Evolutionary conservation across 2,797 vertebrate genomes (phyloP).

Genomic region (Uromys caudimaculatus): DNA sequence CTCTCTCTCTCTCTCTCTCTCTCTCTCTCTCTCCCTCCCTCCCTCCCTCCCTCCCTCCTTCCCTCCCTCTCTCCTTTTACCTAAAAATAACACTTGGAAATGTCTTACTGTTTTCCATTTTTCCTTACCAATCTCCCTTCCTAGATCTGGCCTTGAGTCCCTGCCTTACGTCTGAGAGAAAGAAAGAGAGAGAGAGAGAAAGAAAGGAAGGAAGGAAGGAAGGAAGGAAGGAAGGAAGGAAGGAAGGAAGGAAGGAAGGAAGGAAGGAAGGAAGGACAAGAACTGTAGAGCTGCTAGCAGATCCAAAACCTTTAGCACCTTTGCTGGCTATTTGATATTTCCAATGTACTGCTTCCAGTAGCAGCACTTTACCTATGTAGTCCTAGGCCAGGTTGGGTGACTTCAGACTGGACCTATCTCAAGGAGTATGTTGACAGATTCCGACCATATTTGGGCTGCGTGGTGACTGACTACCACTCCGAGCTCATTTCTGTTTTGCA

Average conservation of each 20-base stretch:
- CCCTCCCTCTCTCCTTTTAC: neutral
- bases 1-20: too few species aligned
- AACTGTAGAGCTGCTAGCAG: neutral
- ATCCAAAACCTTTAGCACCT: neutral
- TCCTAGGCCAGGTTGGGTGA: neutral
- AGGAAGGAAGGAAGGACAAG: too few species aligned
- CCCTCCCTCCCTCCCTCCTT: too few species aligned
- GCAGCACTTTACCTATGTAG: slow-evolving; percentile 40
- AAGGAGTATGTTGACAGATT: neutral
- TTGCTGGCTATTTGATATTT: neutral
- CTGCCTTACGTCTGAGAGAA: neutral
- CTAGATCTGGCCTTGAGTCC: neutral
- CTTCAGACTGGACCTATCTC: slow-evolving; percentile 42
- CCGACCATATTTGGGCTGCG: neutral
- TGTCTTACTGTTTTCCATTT: neutral
- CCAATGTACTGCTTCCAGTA: neutral
- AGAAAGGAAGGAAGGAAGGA: neutral
- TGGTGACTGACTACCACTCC: neutral
- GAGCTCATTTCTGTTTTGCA: neutral
- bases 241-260: too few species aligned
- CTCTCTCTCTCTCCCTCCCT: too few species aligned
- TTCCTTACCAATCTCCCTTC: neutral
- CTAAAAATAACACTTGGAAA: neutral
- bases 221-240: too few species aligned
- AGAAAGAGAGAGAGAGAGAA: neutral